phyloP scores from a whole-genome alignment of 1,140 invertebrate genomes.

The Lepeophtheirus salmonis region DNA sequence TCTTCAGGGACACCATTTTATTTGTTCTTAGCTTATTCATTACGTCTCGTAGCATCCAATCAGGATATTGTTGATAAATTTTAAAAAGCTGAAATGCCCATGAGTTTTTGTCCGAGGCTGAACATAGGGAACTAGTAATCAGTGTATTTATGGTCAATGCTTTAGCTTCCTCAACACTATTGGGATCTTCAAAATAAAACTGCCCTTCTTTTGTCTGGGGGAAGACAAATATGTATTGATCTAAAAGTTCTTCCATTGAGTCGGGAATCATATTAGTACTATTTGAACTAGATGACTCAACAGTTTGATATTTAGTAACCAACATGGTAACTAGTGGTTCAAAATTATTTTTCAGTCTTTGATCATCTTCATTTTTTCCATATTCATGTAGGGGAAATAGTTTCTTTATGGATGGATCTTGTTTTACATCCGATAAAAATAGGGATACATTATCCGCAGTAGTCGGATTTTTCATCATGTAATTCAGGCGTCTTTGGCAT shows the following conservation, averaged over 20 bases:
- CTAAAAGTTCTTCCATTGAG: conserved; percentile 18
- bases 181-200: conserved; percentile 23
- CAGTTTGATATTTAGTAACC: conserved; percentile 6
- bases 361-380: conserved; percentile 18
- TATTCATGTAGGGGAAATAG: conserved; percentile 6
- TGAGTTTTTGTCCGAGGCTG: conserved; percentile 36
- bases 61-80: conserved; percentile 47
- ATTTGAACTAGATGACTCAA: not conserved
- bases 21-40: conserved; percentile 36
- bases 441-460: conserved; percentile 37
- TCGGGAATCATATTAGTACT: conserved; percentile 18
- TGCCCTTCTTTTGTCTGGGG: conserved; percentile 17
- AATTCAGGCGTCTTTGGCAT: conserved; percentile 41
- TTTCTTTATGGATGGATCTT: conserved; percentile 33
- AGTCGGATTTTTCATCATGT: conserved; percentile 39
- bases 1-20: conserved; percentile 36
- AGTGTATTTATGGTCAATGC: conserved; percentile 25
- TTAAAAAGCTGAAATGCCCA: conserved; percentile 45
- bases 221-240: conserved; percentile 19
- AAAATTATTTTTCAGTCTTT: conserved; percentile 17
- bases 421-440: conserved; percentile 39
- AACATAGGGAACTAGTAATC: conserved; percentile 40
- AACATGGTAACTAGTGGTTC: conserved; percentile 4
- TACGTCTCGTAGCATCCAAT: conserved; percentile 36
- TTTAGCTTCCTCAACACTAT: conserved; percentile 26